Conservation (phyloP, 2,888 invertebrate species). For the Lasioglossum calceatum region DNA sequence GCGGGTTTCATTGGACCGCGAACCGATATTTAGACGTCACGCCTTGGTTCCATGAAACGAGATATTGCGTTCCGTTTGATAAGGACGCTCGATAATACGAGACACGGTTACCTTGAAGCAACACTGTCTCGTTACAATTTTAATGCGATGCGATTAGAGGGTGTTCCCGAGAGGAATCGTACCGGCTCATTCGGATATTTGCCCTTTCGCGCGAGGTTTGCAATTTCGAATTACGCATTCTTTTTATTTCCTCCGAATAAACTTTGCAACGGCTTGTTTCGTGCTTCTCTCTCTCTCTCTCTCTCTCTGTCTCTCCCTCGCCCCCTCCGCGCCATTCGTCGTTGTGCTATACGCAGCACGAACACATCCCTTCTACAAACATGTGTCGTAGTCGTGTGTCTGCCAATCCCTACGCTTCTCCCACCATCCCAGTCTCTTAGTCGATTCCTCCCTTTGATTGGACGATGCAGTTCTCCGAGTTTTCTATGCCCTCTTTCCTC, state of each 20-base stretch:
- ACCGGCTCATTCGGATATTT: not conserved
- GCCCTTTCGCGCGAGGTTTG: not conserved
- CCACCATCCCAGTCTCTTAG: conserved; percentile 55
- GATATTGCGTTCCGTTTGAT: conserved; percentile 52
- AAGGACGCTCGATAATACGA: conserved; percentile 48
- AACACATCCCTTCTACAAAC: conserved; percentile 62
- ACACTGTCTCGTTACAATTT: conserved; percentile 9
- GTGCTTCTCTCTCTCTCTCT: conserved; percentile 48
- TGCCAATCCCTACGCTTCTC: conserved; percentile 59
- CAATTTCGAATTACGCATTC: conserved; percentile 9
- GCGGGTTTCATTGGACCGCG: not conserved
- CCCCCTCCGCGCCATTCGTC: conserved; percentile 39
- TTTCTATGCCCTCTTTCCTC: conserved; percentile 67
- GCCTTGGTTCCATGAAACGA: conserved; percentile 41
- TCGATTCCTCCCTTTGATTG: conserved; percentile 64
- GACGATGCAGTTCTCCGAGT: conserved; percentile 58
- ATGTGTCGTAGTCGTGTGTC: conserved; percentile 52
- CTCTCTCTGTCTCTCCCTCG: conserved; percentile 35
- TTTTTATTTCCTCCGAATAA: conserved; percentile 33
- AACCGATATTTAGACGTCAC: conserved; percentile 24
- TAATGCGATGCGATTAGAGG: not conserved
- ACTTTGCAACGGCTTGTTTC: conserved; percentile 45
- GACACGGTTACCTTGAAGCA: conserved; percentile 45
- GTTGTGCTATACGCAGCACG: conserved; percentile 60
- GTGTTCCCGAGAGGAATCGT: not conserved